Evolutionary conservation across 2,113 vertebrate genomes (phyloP), one percentile per base, ranked within the genome.

Genomic region (Lepus timidus): DNA sequence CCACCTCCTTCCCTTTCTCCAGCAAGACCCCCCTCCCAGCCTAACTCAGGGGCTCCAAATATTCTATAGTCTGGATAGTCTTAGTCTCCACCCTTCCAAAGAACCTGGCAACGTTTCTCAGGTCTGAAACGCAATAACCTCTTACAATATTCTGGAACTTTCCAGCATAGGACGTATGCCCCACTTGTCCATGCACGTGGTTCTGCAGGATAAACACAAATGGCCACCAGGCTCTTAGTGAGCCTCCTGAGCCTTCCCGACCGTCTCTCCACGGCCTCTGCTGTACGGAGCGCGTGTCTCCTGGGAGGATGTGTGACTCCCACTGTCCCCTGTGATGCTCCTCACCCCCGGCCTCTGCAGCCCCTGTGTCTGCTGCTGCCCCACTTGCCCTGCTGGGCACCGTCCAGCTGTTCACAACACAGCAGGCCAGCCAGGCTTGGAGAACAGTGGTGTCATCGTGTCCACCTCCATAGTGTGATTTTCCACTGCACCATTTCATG

Each of bases 151-250:
- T 87, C 29, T 5, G 1, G 6, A 3, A 16, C 3, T 49, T 61
- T 73, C 3, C 52, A 65, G 81, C 44, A 33, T 39, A n/a, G 29
- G 17, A 61, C 1, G 1, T 31, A 3, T 5, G 36, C 22, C 4
- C 31, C 0, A 4, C 1, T 22, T 9, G 12, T 31, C n/a, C 16
- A 22, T 33, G 27, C 4, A 31, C 12, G 20, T 3, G 33, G n/a
- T 25, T 39, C 25, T 61, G 1, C 9, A 29, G 36, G 44, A 67
- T 12, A 9, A 6, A 27, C 17, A 23, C 31, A 22, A 25, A 9
- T 19, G 27, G 1, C 31, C 12, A 12, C 14, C 5, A 36, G n/a
- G 4, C 20, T 3, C 85, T 23, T 14, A 2, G 12, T 1, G 1
- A 58, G 55, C 9, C 12, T 4, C 55, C 55, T 58, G 55, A 14